Percentiles rank a stretch among this genome's conserved stretches.
Evolutionary conservation across 2,113 vertebrate species (phyloP).

Genomic region (Malaclemys terrapin): DNA sequence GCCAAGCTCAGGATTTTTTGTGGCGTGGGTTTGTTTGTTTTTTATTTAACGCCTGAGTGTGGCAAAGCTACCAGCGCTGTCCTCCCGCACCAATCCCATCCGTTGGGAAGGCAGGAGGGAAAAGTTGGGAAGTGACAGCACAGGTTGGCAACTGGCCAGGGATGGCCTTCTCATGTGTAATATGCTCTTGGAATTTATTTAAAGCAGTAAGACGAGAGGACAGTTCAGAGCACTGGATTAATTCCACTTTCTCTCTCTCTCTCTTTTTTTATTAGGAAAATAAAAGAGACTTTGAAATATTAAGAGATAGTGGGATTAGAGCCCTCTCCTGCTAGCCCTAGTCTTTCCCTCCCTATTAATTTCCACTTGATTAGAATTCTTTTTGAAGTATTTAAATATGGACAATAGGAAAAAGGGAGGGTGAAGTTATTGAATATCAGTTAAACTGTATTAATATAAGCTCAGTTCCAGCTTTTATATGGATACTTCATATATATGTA

Average conservation of each 20-base stretch:
- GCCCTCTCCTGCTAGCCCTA: constrained; percentile 95
- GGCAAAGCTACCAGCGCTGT: neutral
- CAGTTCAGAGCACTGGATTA: constrained; percentile 98
- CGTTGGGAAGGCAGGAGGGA: neutral
- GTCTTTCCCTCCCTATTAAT: constrained; percentile 98
- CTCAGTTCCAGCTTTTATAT: constrained; percentile 85
- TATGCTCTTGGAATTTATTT: constrained; percentile 94
- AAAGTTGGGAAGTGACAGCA: constrained; percentile 81
- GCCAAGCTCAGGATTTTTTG: neutral
- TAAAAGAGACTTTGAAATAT: constrained; percentile 99
- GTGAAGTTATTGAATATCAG: constrained; percentile 99
- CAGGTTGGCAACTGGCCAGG: constrained; percentile 86
- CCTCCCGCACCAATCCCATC: neutral
- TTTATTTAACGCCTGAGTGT: neutral
- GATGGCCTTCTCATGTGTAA: constrained; percentile 86
- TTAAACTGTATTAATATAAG: constrained; percentile 99
- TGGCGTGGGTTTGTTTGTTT: neutral
- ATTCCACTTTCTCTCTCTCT: constrained; percentile 89
- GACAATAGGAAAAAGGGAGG: constrained; percentile 98
- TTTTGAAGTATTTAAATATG: constrained; percentile 99
- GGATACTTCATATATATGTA: constrained; percentile 87
- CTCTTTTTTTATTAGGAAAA: constrained; percentile 93
- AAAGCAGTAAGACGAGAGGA: constrained; percentile 94
- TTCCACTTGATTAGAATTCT: constrained; percentile 99
- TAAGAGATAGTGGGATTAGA: constrained; percentile 99